These are phyloP conservation scores for rabbit (Oryctolagus cuniculus) DNA, from an alignment of 2,113 vertebrate species.

Conservation along the genomic window DNA sequence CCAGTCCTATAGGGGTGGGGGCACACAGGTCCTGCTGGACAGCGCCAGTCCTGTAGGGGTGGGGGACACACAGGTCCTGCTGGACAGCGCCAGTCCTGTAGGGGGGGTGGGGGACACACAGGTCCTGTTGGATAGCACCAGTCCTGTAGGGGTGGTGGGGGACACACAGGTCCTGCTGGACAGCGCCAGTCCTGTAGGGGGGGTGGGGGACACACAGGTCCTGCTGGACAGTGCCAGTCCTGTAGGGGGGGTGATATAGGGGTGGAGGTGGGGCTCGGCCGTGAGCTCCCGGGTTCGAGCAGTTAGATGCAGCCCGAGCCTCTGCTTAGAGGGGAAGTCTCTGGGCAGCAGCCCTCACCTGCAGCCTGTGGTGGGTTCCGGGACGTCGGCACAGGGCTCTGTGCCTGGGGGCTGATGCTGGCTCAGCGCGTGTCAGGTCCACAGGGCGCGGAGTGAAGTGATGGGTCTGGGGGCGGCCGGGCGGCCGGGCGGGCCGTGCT, in stretches of 20 bases:
- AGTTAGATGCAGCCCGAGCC: neutral
- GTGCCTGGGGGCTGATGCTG: too few relatives aligned
- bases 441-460: neutral
- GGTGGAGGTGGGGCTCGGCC: too few relatives aligned
- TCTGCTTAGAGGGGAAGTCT: neutral
- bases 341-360: neutral
- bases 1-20: too few relatives aligned
- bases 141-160: neutral
- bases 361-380: neutral
- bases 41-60: too few relatives aligned
- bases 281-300: neutral
- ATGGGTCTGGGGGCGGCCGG: too few relatives aligned
- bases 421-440: neutral
- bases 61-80: neutral
- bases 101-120: neutral
- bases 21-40: too few relatives aligned
- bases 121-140: neutral
- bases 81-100: too few relatives aligned
- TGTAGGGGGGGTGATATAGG: neutral
- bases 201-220: neutral
- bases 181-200: too few relatives aligned
- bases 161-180: neutral
- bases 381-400: neutral
- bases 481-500: fast-evolving
- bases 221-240: neutral